phyloP scores from a whole-genome alignment of 2,888 invertebrate species.

The Cremastinae sp. region DNA sequence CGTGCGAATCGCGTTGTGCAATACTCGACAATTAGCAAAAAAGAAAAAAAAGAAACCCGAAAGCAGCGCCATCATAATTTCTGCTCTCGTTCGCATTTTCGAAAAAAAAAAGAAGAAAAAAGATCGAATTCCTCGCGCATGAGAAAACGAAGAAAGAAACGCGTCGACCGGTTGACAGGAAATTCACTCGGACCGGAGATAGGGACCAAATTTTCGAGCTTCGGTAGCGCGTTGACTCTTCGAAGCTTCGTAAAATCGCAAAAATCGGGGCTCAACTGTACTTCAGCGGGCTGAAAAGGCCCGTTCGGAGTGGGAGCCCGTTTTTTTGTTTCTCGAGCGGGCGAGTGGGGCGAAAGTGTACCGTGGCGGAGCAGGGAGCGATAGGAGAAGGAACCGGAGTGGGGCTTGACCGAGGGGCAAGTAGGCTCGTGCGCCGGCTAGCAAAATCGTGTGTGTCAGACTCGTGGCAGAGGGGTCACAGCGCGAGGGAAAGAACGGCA shows the following conservation, averaged over 20 bases:
- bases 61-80: slow-evolving; percentile 11
- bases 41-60: slow-evolving; percentile 16
- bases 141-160: neutral
- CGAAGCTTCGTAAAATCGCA: neutral
- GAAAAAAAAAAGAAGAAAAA: neutral
- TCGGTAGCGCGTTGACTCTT: too few species aligned
- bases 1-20: neutral
- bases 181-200: too few species aligned
- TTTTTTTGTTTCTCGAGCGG: neutral
- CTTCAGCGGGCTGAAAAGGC: neutral
- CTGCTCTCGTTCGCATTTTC: slow-evolving; percentile 9
- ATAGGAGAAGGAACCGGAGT: slow-evolving; percentile 14
- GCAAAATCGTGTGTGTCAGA: slow-evolving; percentile 75
- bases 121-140: too few species aligned
- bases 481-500: slow-evolving; percentile 78
- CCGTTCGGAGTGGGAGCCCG: slow-evolving; percentile 19
- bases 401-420: slow-evolving; percentile 52
- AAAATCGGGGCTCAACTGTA: slow-evolving; percentile 34
- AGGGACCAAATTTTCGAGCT: too few species aligned
- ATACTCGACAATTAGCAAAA: neutral
- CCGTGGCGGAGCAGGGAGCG: slow-evolving; percentile 26
- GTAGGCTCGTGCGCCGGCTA: slow-evolving; percentile 71
- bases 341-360: neutral
- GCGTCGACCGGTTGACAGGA: too few species aligned
- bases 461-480: slow-evolving; percentile 79